phyloP scores from a whole-genome alignment of 2,888 invertebrate species.

The Pomacea canaliculata region DNA sequence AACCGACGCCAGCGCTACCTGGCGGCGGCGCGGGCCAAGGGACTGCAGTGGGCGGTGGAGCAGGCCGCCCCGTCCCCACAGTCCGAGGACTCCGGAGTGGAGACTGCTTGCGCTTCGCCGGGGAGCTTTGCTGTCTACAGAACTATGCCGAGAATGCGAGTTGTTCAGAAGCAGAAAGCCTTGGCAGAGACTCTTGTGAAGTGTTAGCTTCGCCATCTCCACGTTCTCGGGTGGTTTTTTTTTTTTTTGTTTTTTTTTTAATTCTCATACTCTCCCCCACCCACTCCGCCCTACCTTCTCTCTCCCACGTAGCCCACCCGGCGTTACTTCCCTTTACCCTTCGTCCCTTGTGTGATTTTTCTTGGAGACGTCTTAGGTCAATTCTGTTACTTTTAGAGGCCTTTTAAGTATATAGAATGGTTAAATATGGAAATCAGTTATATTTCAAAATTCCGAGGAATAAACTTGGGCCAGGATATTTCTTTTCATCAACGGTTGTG shows the following conservation, averaged over 20 bases:
- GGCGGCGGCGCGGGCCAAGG: slow-evolving; percentile 58
- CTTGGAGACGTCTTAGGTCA: too few relatives aligned
- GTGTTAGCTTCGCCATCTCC: not conserved
- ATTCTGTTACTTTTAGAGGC: too few relatives aligned
- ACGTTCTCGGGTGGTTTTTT: not conserved
- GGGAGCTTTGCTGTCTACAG: slow-evolving; percentile 19
- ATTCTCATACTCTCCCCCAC: not conserved
- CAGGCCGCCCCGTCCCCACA: slow-evolving; percentile 44
- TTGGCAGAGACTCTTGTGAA: slow-evolving; percentile 20
- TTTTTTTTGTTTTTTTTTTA: not conserved
- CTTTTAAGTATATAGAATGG: too few relatives aligned
- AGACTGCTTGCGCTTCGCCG: slow-evolving; percentile 10
- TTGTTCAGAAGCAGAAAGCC: not conserved
- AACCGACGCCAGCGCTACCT: slow-evolving; percentile 66
- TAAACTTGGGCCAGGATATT: too few relatives aligned
- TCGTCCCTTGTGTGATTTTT: not conserved
- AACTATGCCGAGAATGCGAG: slow-evolving; percentile 25
- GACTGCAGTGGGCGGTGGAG: slow-evolving; percentile 57
- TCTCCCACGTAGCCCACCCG: not conserved
- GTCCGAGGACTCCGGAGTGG: slow-evolving; percentile 47
- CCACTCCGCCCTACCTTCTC: not conserved
- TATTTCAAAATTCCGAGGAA: too few relatives aligned
- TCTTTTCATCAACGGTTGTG: too few relatives aligned
- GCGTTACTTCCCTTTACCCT: too few relatives aligned
- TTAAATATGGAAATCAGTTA: too few relatives aligned